phyloP scores from a whole-genome alignment of 2,113 vertebrate species.

The Blennius ocellaris region DNA sequence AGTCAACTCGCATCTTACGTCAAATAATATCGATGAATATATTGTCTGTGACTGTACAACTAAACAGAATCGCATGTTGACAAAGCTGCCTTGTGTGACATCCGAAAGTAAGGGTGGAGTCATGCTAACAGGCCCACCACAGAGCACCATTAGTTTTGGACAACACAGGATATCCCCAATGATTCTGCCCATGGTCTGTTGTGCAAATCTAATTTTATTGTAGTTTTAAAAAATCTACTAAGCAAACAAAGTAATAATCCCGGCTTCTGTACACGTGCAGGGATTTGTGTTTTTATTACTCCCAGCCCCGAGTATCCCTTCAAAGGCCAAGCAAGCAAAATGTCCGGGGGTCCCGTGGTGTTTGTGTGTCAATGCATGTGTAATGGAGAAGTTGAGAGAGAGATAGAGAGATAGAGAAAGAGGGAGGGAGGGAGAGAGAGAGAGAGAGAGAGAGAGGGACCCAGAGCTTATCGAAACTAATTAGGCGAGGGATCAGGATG shows the following conservation, averaged over 20 bases:
- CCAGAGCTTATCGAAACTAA: conserved; percentile 90
- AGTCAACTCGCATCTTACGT: conserved; percentile 4
- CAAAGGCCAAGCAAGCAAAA: conserved; percentile 83
- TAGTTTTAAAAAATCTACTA: conserved; percentile 90
- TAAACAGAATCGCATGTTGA: conserved; percentile 12
- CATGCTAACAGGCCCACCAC: conserved; percentile 85
- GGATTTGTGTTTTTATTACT: conserved; percentile 88
- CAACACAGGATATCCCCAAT: conserved; percentile 71
- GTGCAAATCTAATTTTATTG: conserved; percentile 92
- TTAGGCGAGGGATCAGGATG: conserved; percentile 91
- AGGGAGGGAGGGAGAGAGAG: conserved; percentile 17
- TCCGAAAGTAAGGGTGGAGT: too few species aligned
- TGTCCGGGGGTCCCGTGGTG: conserved; percentile 50
- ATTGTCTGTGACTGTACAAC: conserved; percentile 14
- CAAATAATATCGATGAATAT: conserved; percentile 6
- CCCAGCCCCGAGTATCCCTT: conserved; percentile 83
- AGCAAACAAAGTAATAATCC: conserved; percentile 89
- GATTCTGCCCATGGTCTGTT: conserved; percentile 82
- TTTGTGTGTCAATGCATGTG: conserved; percentile 43
- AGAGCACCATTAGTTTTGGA: conserved; percentile 76
- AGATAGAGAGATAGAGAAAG: background rate
- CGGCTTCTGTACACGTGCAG: conserved; percentile 72
- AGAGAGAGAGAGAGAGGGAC: conserved; percentile 48
- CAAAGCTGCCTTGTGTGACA: background rate
- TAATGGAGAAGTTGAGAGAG: conserved; percentile 29